Evolutionary conservation across 2,113 vertebrate genomes (phyloP).

Genomic region (Cyanoderma ruficeps): DNA sequence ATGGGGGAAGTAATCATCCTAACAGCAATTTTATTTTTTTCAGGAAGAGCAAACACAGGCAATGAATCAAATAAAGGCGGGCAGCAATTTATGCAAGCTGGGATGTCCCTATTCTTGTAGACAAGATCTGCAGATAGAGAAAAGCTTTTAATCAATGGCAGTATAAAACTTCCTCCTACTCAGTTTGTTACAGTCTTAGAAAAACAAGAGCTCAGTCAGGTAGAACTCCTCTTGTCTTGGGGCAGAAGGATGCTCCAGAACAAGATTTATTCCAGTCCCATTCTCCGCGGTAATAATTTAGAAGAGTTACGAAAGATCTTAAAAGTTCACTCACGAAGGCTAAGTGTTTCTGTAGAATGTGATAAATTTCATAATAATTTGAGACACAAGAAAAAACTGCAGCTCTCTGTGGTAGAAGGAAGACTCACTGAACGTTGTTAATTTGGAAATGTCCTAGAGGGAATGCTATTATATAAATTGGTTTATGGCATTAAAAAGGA

Average conservation of each 20-base stretch:
- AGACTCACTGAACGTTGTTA: background rate
- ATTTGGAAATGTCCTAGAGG: conserved; percentile 45
- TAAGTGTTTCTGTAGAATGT: conserved; percentile 10
- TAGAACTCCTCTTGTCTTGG: background rate
- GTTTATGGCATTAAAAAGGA: conserved; percentile 38
- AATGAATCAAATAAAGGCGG: background rate
- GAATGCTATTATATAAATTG: conserved; percentile 28
- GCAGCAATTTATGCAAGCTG: background rate
- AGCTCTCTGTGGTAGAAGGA: background rate
- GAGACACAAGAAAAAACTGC: background rate
- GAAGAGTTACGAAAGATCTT: conserved; percentile 1
- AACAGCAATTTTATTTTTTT: background rate
- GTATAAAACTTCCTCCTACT: background rate
- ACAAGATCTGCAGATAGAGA: conserved; percentile 3
- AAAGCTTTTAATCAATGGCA: background rate
- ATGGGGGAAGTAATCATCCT: background rate
- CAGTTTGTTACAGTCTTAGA: background rate
- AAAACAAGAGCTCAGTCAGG: background rate
- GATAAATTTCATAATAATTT: conserved; percentile 9
- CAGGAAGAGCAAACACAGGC: background rate
- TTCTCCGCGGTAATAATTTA: background rate
- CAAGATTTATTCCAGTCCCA: background rate
- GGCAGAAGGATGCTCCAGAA: background rate
- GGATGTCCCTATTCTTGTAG: background rate
- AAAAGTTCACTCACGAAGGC: background rate